phyloP scores from a whole-genome alignment of 2,113 vertebrate genomes.

The Paratilapia polleni region DNA sequence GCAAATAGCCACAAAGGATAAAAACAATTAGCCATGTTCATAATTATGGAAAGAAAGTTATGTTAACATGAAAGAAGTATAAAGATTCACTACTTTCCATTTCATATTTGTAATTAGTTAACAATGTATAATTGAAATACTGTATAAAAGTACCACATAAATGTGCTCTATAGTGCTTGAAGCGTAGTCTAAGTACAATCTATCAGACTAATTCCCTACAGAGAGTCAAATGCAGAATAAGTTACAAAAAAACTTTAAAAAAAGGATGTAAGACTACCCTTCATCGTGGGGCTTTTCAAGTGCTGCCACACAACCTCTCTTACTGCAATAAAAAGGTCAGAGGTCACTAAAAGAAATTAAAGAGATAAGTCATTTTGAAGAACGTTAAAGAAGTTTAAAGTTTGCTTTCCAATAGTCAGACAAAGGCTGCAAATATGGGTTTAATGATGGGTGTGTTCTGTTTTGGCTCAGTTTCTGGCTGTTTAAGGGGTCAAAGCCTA shows the following conservation, averaged over 20 bases:
- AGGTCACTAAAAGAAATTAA: slow-evolving; percentile 11
- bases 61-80: not conserved
- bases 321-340: slow-evolving; percentile 7
- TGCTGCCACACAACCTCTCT: not conserved
- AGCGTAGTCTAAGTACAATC: not conserved
- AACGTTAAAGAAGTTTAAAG: not conserved
- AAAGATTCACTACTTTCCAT: not conserved
- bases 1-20: not conserved
- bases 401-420: not conserved
- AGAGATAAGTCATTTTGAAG: not conserved
- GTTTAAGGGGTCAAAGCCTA: not conserved
- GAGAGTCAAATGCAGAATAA: not conserved
- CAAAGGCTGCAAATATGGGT: not conserved
- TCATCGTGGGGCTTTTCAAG: slow-evolving; percentile 37
- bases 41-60: not conserved
- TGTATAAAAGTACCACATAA: not conserved
- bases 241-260: slow-evolving; percentile 12
- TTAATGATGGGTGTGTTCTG: not conserved
- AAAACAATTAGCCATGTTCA: not conserved
- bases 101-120: not conserved
- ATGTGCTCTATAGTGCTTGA: not conserved
- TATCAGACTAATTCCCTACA: slow-evolving; percentile 1
- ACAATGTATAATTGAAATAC: not conserved
- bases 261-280: not conserved
- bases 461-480: not conserved